phyloP scores from a whole-genome alignment of 1,140 invertebrate species.

The Drosophila parvula region DNA sequence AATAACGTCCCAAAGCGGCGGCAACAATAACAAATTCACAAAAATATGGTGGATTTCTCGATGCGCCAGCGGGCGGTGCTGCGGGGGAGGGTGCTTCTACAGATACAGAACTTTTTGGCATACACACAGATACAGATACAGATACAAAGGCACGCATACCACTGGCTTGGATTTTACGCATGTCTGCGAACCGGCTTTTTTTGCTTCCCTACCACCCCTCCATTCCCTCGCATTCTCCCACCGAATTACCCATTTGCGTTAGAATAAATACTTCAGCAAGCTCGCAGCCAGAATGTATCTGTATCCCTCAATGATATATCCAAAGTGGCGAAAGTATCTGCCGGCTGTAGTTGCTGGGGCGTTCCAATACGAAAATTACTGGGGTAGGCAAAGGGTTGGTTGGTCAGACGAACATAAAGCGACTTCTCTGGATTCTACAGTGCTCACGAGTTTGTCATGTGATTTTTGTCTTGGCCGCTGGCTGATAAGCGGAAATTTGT shows the following conservation, averaged over 20 bases:
- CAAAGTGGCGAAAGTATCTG: constrained; percentile 17
- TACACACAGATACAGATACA: constrained; percentile 15
- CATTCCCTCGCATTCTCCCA: not conserved
- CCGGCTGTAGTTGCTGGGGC: constrained; percentile 13
- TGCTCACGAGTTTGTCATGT: constrained; percentile 53
- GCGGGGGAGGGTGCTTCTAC: constrained; percentile 3
- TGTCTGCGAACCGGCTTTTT: constrained; percentile 79
- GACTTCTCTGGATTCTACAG: not conserved
- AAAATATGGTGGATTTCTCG: constrained; percentile 53
- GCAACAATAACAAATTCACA: constrained; percentile 18
- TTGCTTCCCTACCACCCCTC: not conserved
- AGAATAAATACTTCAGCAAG: constrained; percentile 53
- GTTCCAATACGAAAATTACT: constrained; percentile 73
- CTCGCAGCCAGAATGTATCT: constrained; percentile 31
- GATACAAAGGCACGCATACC: constrained; percentile 10
- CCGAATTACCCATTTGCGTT: constrained; percentile 35
- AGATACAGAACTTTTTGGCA: constrained; percentile 49
- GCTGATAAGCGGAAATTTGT: constrained; percentile 43
- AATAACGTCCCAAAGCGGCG: constrained; percentile 13
- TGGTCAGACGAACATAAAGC: constrained; percentile 10
- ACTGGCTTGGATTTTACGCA: constrained; percentile 52
- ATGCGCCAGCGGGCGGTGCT: not conserved
- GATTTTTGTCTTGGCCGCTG: constrained; percentile 15
- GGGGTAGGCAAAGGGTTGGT: constrained; percentile 73
- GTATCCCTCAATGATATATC: constrained; percentile 48